Base-by-base conservation (phyloP, 1,140 invertebrate species). In the Eumeta japonica region DNA sequence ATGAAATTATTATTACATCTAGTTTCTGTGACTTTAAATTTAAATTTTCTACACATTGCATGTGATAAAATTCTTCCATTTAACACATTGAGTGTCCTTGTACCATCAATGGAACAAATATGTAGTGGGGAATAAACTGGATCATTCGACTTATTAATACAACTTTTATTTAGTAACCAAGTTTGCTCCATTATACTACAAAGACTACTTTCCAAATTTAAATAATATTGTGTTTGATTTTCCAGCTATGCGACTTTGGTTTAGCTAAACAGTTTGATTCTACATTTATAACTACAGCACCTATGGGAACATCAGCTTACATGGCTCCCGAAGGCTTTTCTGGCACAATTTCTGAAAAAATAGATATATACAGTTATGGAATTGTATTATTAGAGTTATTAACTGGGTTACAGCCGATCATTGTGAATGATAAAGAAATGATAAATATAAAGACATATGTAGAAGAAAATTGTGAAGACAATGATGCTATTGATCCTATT, bases 341-440 rank as follows among this genome's bases (percentile, higher is more conserved):
- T 35, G 84, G 85, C 2, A 83, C 87, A 30, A 74, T 89, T 28
- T 86, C 86, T 15, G 77, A 82, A 11, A 87, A 88, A 75, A 77
- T 85, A 45, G 88, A 90, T 57, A 81, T 84, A 10, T 90, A 82
- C 58, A 88, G 87, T 56, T 90, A 82, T 77, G 88, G 87, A 4
- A 82, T 90, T 28, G 86, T 87, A n/a, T 46, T 88, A 9, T 59
- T 88, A 18, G 86, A 88, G 67, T 42, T 88, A 18, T 48, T 88
- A 11, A 87, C 85, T 16, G 83, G 84, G 16, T 65, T 86, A 16
- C 75, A 79, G 28, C 78, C 83, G 10, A 78, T 80, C 37, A 79
- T 86, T 46, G 45, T 41, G 9, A 39, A 37, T 16, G 42, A 50
- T 37, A 16, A 18, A 14, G 60, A 57, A 16, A 59, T 48, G 31